phyloP scores from a whole-genome alignment of 2,797 vertebrate genomes.

The Forpus xanthops region DNA sequence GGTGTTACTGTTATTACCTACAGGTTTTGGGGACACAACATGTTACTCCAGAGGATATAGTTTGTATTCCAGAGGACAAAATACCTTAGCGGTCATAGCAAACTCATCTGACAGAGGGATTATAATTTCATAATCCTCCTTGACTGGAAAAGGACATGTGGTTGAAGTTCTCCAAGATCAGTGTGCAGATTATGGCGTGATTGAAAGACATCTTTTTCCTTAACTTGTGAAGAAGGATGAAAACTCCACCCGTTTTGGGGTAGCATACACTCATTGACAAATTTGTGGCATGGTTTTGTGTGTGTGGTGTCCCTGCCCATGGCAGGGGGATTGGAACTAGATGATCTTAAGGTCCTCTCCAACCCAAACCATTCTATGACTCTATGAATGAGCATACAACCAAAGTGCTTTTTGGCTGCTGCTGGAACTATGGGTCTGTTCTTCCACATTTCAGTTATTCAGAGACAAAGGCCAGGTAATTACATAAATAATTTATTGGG shows the following conservation, averaged over 20 bases:
- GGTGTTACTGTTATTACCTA: not conserved
- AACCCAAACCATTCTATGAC: not conserved
- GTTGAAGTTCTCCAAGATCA: not conserved
- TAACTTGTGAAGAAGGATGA: not conserved
- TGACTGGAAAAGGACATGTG: not conserved
- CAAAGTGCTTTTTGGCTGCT: not conserved
- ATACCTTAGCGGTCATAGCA: not conserved
- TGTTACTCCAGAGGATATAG: not conserved
- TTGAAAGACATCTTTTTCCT: not conserved
- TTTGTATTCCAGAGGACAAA: not conserved
- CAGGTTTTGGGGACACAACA: not conserved
- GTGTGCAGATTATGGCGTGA: not conserved
- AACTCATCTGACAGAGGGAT: not conserved
- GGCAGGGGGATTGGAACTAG: not conserved
- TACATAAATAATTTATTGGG: not conserved
- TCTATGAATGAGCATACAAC: not conserved
- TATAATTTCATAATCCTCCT: not conserved
- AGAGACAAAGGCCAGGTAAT: not conserved
- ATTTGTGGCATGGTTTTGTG: not conserved
- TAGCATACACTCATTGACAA: not conserved
- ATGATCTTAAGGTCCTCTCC: not conserved
- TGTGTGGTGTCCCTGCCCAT: not conserved
- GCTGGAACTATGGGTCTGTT: not conserved
- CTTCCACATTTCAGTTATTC: not conserved
- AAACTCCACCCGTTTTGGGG: not conserved